Conservation (phyloP, 2,888 invertebrate species). For the Leucophenga maculata region DNA sequence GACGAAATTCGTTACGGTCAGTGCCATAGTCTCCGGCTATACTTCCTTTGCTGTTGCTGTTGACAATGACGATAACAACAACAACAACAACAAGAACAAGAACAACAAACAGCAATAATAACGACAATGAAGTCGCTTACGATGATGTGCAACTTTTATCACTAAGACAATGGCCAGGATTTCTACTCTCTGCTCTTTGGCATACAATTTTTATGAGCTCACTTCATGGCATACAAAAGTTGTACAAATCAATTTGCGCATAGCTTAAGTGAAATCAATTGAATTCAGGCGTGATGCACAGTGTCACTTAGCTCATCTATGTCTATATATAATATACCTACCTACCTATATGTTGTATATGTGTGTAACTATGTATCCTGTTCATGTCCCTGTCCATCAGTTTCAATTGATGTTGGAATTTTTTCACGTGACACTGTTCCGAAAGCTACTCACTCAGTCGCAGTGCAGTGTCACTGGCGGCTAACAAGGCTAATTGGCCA, state of each 20-base stretch:
- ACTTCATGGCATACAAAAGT: constrained; percentile 18
- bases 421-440: constrained; percentile 11
- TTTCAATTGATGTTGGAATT: constrained; percentile 10
- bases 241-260: constrained; percentile 55
- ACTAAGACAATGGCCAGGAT: constrained; percentile 13
- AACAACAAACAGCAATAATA: neutral
- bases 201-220: constrained; percentile 53
- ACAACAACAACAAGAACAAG: neutral
- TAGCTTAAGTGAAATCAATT: constrained; percentile 61
- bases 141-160: constrained; percentile 23
- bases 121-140: neutral
- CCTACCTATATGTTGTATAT: neutral
- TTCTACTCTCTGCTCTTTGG: neutral
- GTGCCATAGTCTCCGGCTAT: constrained; percentile 16
- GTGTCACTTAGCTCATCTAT: constrained; percentile 41
- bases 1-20: constrained; percentile 62
- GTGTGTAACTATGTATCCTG: constrained; percentile 11
- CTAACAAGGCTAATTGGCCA: constrained; percentile 67
- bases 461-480: constrained; percentile 35
- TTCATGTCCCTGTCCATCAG: constrained; percentile 12
- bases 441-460: neutral
- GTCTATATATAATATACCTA: neutral
- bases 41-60: constrained; percentile 4
- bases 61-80: neutral
- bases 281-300: constrained; percentile 54